Base-by-base conservation (phyloP, 2,113 vertebrate genomes). In the Pteronura brasiliensis region DNA sequence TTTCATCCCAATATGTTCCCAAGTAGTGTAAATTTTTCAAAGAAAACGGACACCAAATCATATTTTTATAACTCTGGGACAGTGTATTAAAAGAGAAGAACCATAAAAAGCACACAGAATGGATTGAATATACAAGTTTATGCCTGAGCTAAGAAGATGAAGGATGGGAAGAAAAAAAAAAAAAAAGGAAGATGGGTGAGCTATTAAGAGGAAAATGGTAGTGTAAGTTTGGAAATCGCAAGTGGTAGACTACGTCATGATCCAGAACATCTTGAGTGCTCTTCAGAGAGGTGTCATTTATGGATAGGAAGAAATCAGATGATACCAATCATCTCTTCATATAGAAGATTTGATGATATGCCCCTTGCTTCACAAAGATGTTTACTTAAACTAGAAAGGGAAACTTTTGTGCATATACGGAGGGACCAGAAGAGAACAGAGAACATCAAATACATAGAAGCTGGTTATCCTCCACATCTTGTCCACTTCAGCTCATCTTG, bases 71-170 rank as follows among this genome's bases (percentile, higher is more conserved):
- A 52, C 47, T 49, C 84, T 36, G 7, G 3, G 76, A 55, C 0
- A 82, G 44, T 76, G 80, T 49, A 85, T 84, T 80, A 93, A 85
- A 94, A 57, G 15, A 94, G 39, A 95, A 12, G 63, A 93, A 44
- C 13, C 44, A 93, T 81, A 65, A 74, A 92, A 93, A 76, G 23
- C 44, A 93, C 87, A 86, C 9, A 90, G 12, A 97, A 93, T 5
- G 27, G 18, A 47, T 34, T 89, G 23, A 71, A 55, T 88, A 77
- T 23, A 44, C 14, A 63, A 76, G 52, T n/a, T 80, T 57, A 65
- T 57, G 57, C 1, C 7, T 97, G 47, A 82, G 9, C 14, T 67
- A 65, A 94, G 61, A 92, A 36, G 29, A 71, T 69, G 27, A 90
- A 83, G 15, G 29, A 23, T 49, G 39, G 27, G 92, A 29, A 63